These are phyloP conservation scores for Parasteatoda tepidariorum DNA, from an alignment of 1,140 invertebrate species.

Conservation along the genomic window DNA sequence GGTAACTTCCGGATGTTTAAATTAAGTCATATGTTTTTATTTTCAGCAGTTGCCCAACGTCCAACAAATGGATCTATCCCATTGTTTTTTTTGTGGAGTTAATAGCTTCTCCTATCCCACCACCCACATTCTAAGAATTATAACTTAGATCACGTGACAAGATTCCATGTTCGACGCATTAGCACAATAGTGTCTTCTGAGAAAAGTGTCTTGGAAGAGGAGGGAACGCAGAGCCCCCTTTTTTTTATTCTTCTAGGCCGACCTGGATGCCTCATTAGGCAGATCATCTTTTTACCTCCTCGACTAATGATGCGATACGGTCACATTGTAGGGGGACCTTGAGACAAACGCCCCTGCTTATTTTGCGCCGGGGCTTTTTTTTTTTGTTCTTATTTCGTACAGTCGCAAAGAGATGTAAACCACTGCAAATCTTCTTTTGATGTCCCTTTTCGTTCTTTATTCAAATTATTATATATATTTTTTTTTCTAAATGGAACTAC, in stretches of 20 bases:
- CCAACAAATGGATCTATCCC: neutral
- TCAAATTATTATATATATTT: neutral
- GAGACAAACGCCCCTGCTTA: neutral
- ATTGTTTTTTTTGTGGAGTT: neutral
- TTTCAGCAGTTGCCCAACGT: neutral
- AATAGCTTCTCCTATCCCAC: neutral
- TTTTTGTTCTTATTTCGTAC: neutral
- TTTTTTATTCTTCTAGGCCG: slow-evolving; percentile 7
- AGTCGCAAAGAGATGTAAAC: slow-evolving; percentile 4
- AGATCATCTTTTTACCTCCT: slow-evolving; percentile 48
- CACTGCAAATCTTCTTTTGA: slow-evolving; percentile 21
- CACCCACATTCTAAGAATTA: neutral
- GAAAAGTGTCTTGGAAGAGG: neutral
- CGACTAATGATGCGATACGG: slow-evolving; percentile 35
- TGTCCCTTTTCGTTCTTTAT: neutral
- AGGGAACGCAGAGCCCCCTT: neutral
- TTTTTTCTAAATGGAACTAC: no score
- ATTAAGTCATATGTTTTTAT: neutral
- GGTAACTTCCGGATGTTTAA: neutral
- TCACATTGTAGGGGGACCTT: slow-evolving; percentile 2
- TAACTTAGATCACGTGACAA: slow-evolving; percentile 11
- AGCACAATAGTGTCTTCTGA: neutral
- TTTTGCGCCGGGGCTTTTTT: slow-evolving; percentile 6
- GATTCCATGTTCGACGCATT: slow-evolving; percentile 10
- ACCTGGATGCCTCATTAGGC: slow-evolving; percentile 43